Evolutionary conservation across 2,888 invertebrate species (phyloP), one percentile per base, ranked within the genome.

Genomic region (Ectropis crepuscularia): DNA sequence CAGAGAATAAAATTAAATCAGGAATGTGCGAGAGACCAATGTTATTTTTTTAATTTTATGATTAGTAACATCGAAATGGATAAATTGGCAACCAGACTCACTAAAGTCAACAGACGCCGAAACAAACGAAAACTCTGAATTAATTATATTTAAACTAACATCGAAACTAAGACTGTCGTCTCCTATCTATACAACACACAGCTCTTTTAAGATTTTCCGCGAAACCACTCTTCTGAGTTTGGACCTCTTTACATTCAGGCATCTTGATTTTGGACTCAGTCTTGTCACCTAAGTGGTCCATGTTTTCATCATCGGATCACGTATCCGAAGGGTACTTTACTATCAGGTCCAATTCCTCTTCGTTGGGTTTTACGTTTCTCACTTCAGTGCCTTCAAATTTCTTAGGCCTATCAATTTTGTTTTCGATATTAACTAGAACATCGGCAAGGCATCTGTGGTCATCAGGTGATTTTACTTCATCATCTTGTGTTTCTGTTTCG

Each of bases 271-370:
- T 54, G 47, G 74, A 74, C 74, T 89, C 90, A 88, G 87, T 89
- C 88, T 89, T 89, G 70, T 75, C 78, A 69, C 72, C 78, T 69
- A 73, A 80, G 71, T 78, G 80, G 72, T 77, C 81, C 69, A 74
- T 74, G 67, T 79, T 82, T 57, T 77, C 81, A 53, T 88, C 91
- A 64, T 90, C 92, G 93, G 93, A 93, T 93, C 93, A 93, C 89
- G 93, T 93, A 80, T 92, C 92, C 77, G 92, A 81, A 60, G 88
- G 91, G 57, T 92, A 93, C 71, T 89, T 93, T 49, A 90, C 90
- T 61, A 93, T 92, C 71, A 93, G 81, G 78, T 93, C 89, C 74
- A 93, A 77, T 74, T 93, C 93, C 65, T 92, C 93, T 46, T 92
- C 89, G 46, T 80, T 83, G 0, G 86, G 88, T 66, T 87, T 89